Evolutionary conservation across 1,140 invertebrate species (phyloP).

Genomic region (Drosophila asahinai): DNA sequence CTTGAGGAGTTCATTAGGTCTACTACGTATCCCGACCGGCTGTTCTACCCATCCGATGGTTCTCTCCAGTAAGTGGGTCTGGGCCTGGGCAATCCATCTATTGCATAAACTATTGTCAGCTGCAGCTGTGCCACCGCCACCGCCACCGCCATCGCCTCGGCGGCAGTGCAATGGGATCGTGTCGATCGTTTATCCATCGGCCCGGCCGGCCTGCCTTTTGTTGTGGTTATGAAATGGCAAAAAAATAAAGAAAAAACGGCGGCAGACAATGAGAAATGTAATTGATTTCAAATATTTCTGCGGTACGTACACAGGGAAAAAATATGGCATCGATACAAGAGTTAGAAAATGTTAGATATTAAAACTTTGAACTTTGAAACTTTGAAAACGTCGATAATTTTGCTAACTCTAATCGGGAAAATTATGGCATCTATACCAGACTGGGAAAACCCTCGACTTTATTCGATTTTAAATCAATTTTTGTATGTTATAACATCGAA

Average conservation of each 20-base stretch:
- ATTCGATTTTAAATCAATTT: too few relatives aligned
- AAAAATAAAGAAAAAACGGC: constrained; percentile 24
- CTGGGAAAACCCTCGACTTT: neutral
- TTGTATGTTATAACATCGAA: neutral
- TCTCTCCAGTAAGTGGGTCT: constrained; percentile 32
- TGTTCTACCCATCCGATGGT: neutral
- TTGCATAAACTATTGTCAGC: constrained; percentile 51
- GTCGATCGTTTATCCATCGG: constrained; percentile 39
- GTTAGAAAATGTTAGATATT: neutral
- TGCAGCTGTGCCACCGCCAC: constrained; percentile 36
- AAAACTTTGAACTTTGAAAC: too few relatives aligned
- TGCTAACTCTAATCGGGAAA: too few relatives aligned
- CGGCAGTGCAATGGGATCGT: constrained; percentile 26
- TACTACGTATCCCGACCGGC: neutral
- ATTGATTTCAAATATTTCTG: constrained; percentile 81
- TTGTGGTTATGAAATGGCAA: constrained; percentile 82
- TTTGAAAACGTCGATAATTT: too few relatives aligned
- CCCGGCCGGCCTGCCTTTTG: constrained; percentile 48
- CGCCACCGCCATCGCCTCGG: neutral
- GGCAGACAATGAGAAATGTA: constrained; percentile 69
- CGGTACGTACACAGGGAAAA: constrained; percentile 1
- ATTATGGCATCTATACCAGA: constrained; percentile 10
- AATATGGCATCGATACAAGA: constrained; percentile 18
- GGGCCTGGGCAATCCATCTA: constrained; percentile 27
- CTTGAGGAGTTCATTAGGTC: too few relatives aligned